phyloP scores from a whole-genome alignment of 2,113 vertebrate genomes.

The Gracilinanus agilis region DNA sequence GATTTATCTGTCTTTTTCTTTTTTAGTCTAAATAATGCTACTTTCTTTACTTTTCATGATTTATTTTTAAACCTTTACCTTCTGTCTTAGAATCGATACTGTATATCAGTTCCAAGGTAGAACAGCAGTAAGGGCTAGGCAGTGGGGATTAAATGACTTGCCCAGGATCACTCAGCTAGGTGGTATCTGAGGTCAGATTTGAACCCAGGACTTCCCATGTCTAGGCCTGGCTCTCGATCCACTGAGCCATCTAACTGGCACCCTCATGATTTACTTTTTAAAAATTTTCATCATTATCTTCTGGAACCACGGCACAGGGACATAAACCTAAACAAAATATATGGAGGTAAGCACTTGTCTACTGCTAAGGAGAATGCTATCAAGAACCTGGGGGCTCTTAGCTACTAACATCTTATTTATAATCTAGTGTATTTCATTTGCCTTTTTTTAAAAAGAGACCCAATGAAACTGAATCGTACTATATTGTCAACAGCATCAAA shows the following conservation, averaged over 20 bases:
- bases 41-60: constrained; percentile 31
- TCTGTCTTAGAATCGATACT: too few relatives aligned
- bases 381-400: background rate
- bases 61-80: background rate
- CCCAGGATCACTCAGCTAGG: too few relatives aligned
- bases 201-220: too few relatives aligned
- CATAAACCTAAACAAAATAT: background rate
- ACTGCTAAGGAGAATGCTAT: background rate
- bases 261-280: too few relatives aligned
- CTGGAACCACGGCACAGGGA: background rate
- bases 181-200: too few relatives aligned
- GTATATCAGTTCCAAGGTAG: too few relatives aligned
- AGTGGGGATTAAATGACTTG: too few relatives aligned
- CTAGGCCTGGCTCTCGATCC: too few relatives aligned
- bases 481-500: background rate
- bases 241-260: too few relatives aligned
- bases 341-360: background rate
- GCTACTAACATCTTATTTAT: background rate
- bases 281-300: background rate
- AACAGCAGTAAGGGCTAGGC: too few relatives aligned
- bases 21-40: constrained; percentile 27
- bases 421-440: background rate
- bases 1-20: constrained; percentile 10
- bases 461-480: background rate
- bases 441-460: background rate